A percentile compares a stretch with the other conserved stretches of the same genome.
Conservation (phyloP, 2,888 invertebrate species). For the Leptothorax acervorum region DNA sequence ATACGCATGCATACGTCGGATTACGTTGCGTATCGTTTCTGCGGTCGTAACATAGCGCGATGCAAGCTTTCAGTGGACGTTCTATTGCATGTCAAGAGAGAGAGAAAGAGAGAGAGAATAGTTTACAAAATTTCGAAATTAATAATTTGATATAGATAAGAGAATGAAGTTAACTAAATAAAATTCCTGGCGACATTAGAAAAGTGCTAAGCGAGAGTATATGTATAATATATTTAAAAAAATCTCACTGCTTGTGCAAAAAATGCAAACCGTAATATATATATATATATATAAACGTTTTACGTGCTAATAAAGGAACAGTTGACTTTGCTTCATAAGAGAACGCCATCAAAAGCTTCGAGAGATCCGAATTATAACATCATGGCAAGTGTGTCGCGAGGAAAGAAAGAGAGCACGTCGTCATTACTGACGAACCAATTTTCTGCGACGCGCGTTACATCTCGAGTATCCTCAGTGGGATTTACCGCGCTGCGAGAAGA, state of each 20-base stretch:
- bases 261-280: neutral
- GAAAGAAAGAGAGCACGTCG: constrained; percentile 39
- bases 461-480: constrained; percentile 60
- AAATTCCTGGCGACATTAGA: neutral
- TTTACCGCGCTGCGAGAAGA: constrained; percentile 42
- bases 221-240: neutral
- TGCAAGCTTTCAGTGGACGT: constrained; percentile 25
- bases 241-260: neutral
- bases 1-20: constrained; percentile 47
- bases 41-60: constrained; percentile 23
- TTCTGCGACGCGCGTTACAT: constrained; percentile 58
- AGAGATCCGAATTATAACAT: constrained; percentile 22
- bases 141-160: neutral
- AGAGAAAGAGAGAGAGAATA: neutral
- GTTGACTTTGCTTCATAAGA: neutral
- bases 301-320: neutral
- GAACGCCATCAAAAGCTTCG: neutral
- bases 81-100: neutral
- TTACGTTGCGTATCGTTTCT: constrained; percentile 53
- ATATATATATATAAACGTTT: neutral
- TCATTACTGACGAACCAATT: constrained; percentile 62
- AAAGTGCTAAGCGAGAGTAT: neutral
- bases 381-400: neutral
- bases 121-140: neutral
- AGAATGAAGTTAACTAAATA: neutral